phyloP scores from a whole-genome alignment of 2,888 invertebrate species.

The Erannis defoliaria region DNA sequence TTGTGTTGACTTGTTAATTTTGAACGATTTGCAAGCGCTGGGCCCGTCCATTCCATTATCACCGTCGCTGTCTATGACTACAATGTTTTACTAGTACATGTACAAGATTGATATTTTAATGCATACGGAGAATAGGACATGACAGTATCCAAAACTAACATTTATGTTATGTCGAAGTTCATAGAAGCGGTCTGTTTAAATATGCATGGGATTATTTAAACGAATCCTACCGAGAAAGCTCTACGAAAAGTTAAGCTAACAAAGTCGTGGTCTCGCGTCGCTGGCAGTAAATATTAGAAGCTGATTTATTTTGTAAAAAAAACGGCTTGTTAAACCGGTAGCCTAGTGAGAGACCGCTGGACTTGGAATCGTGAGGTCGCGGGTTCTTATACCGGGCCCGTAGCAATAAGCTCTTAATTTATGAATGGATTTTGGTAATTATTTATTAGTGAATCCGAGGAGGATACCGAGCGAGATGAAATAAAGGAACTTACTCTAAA shows the following conservation, averaged over 20 bases:
- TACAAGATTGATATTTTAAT: slow-evolving; percentile 53
- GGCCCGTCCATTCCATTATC: too few species aligned
- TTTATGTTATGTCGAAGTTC: slow-evolving; percentile 46
- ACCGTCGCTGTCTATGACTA: not conserved
- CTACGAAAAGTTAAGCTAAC: slow-evolving; percentile 31
- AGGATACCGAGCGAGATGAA: too few species aligned
- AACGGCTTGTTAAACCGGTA: too few species aligned
- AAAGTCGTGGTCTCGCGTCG: slow-evolving; percentile 22
- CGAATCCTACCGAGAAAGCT: slow-evolving; percentile 33
- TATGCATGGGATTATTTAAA: slow-evolving; percentile 37
- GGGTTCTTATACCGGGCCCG: too few species aligned
- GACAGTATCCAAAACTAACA: slow-evolving; percentile 52
- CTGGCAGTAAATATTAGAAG: slow-evolving; percentile 11
- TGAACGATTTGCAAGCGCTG: too few species aligned
- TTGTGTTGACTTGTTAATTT: too few species aligned
- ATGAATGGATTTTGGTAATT: too few species aligned
- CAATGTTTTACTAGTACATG: slow-evolving; percentile 45
- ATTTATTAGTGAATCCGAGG: too few species aligned
- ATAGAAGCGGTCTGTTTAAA: slow-evolving; percentile 43
- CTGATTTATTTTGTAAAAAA: not conserved
- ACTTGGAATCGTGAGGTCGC: too few species aligned
- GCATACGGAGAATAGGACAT: slow-evolving; percentile 53
- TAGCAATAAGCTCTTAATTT: too few species aligned
- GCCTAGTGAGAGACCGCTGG: too few species aligned
- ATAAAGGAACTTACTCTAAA: too few species aligned